Evolutionary conservation across 2,888 invertebrate species (phyloP), one percentile per base, ranked within the genome.

Genomic region (Caenorhabditis afra): DNA sequence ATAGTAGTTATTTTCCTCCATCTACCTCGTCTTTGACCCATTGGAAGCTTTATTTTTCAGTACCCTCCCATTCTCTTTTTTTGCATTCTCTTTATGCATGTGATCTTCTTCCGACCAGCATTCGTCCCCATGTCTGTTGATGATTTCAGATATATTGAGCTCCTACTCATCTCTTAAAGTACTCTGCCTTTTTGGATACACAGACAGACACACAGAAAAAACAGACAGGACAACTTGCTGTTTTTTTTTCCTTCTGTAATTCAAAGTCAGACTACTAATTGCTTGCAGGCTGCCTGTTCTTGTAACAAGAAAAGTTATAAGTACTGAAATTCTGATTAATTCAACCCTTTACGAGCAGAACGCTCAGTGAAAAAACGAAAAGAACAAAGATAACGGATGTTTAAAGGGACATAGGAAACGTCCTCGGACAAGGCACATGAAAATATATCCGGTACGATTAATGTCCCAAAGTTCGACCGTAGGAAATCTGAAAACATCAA

Each of bases 161-260:
- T 66, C 35, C 23, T 49, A 22, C 37, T 47, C 49, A 39, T 49
- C 57, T 66, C 39, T 66, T 22, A 66, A 57, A 66, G 57, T 66
- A n/a, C 49, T 52, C 20, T 29, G 12, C 14, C 29, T 52, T 52
- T 29, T 52, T 29, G 29, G 23, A 52, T 52, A 20, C 52, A 29
- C 52, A 52, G 14, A 29, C 29, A 23, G 23, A 52, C n/a, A 29
- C 29, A 29, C n/a, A 41, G 11, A 11, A n/a, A 50, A 52, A 52
- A 52, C 29, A 52, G 52, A 29, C 52, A 52, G 52, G 52, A 8
- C 52, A 52, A 29, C 52, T 12, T 12, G 11, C 16, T 44, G 39
- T 45, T 59, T 20, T 41, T 14, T 41, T 18, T 2, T 41, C 14
- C 4, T 29, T 29, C 29, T 29, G 3, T 29, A 3, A 5, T 29